Evolutionary conservation across 2,888 invertebrate species (phyloP).

Genomic region (Branchellion lobata): DNA sequence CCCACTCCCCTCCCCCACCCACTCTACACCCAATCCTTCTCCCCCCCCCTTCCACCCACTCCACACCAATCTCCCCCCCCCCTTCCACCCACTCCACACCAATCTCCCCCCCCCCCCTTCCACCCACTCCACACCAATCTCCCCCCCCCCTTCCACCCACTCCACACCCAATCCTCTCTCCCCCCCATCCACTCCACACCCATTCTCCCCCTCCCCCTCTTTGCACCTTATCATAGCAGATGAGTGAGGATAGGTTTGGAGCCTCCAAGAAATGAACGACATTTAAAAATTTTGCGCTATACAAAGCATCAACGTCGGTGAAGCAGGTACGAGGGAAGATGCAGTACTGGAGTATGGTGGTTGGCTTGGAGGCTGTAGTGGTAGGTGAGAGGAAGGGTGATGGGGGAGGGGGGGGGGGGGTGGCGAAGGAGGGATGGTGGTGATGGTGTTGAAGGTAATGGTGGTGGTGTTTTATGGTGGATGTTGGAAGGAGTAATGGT

Average conservation of each 20-base stretch:
- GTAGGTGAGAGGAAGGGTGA: neutral
- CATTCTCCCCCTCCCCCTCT: neutral
- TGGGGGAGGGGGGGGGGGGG: neutral
- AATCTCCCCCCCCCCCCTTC: too few relatives aligned
- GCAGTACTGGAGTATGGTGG: constrained; percentile 82
- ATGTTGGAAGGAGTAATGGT: neutral
- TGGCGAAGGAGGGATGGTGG: neutral
- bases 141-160: too few relatives aligned
- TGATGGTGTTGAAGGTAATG: neutral
- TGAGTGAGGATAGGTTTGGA: constrained; percentile 92
- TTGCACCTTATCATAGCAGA: constrained; percentile 90
- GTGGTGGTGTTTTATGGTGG: neutral
- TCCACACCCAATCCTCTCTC: neutral
- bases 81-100: too few relatives aligned
- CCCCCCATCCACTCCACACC: neutral
- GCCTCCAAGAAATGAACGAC: constrained; percentile 90
- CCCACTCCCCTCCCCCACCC: too few relatives aligned
- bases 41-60: too few relatives aligned
- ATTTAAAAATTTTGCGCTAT: constrained; percentile 94
- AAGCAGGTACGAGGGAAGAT: constrained; percentile 94
- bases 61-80: too few relatives aligned
- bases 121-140: too few relatives aligned
- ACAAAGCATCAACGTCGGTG: constrained; percentile 91
- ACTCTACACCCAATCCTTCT: too few relatives aligned
- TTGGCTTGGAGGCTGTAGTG: neutral